phyloP scores from a whole-genome alignment of 2,113 vertebrate genomes.

The Edolisoma coerulescens region DNA sequence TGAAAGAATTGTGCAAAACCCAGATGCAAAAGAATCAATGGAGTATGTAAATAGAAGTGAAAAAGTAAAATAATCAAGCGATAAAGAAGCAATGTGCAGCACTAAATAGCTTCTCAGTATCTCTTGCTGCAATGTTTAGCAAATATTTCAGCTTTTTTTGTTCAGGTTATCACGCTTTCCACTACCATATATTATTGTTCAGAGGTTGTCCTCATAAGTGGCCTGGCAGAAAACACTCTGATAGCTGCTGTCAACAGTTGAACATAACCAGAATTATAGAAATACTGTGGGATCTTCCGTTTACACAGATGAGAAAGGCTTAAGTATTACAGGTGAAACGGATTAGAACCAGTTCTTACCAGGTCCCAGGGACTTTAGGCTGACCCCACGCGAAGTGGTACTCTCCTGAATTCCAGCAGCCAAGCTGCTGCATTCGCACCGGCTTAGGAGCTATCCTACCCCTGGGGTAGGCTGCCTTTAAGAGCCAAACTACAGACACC shows the following conservation, averaged over 20 bases:
- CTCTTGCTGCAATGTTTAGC: slow-evolving; percentile 37
- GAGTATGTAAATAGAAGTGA: slow-evolving; percentile 72
- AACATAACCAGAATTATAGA: neutral
- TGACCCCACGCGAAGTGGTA: neutral
- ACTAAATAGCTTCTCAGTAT: slow-evolving; percentile 48
- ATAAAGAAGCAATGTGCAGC: slow-evolving; percentile 59
- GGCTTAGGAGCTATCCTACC: neutral
- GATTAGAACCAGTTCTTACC: neutral
- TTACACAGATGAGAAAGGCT: neutral
- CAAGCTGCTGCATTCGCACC: neutral
- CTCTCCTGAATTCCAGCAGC: neutral
- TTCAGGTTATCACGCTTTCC: slow-evolving; percentile 17
- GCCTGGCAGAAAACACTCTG: neutral
- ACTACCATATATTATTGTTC: neutral
- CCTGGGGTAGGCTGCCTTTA: neutral
- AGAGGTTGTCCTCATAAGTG: neutral
- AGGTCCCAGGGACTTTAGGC: neutral
- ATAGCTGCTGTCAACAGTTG: neutral
- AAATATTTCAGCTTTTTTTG: slow-evolving; percentile 17
- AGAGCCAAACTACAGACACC: neutral
- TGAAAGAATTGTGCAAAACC: slow-evolving; percentile 74
- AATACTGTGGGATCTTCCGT: neutral
- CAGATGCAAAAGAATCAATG: slow-evolving; percentile 72
- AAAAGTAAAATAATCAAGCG: slow-evolving; percentile 71
- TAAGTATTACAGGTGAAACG: neutral